phyloP scores from a whole-genome alignment of 2,888 invertebrate species.

The Isoperla grammatica region DNA sequence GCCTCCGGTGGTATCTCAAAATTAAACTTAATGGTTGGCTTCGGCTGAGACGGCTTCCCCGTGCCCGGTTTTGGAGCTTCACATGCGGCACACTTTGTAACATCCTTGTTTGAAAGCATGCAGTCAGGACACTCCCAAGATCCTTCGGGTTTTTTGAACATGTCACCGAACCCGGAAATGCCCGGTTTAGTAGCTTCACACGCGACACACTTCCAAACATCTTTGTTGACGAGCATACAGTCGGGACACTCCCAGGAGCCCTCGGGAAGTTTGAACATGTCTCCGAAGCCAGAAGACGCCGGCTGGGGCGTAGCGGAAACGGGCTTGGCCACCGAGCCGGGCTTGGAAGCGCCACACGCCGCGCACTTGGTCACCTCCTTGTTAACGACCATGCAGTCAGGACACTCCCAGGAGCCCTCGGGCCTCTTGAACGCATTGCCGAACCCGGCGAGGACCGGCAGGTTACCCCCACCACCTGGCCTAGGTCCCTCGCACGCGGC shows the following conservation, averaged over 20 bases:
- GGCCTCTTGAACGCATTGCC: constrained; percentile 43
- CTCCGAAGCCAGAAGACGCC: constrained; percentile 26
- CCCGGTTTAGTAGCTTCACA: constrained; percentile 54
- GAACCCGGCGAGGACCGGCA: constrained; percentile 32
- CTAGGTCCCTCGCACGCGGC: constrained; percentile 45
- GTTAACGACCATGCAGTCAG: constrained; percentile 53
- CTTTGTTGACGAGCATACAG: constrained; percentile 56
- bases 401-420: constrained; percentile 52
- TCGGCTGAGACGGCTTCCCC: constrained; percentile 19
- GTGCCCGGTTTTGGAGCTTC: constrained; percentile 21
- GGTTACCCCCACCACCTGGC: not conserved
- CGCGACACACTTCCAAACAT: constrained; percentile 49
- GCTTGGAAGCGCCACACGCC: constrained; percentile 50
- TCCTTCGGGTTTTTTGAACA: constrained; percentile 43
- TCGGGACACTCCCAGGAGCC: constrained; percentile 56
- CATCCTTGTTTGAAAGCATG: constrained; percentile 49
- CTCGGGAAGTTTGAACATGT: constrained; percentile 37
- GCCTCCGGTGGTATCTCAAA: constrained; percentile 28
- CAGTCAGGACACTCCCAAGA: constrained; percentile 56
- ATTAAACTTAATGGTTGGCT: constrained; percentile 18
- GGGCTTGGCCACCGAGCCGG: constrained; percentile 35
- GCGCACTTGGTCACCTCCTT: constrained; percentile 45
- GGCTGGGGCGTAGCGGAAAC: constrained; percentile 7
- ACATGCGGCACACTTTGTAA: constrained; percentile 32
- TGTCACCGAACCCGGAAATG: constrained; percentile 38